Conservation (phyloP, 2,797 vertebrate genomes). For the Coracias cyanogaster region DNA sequence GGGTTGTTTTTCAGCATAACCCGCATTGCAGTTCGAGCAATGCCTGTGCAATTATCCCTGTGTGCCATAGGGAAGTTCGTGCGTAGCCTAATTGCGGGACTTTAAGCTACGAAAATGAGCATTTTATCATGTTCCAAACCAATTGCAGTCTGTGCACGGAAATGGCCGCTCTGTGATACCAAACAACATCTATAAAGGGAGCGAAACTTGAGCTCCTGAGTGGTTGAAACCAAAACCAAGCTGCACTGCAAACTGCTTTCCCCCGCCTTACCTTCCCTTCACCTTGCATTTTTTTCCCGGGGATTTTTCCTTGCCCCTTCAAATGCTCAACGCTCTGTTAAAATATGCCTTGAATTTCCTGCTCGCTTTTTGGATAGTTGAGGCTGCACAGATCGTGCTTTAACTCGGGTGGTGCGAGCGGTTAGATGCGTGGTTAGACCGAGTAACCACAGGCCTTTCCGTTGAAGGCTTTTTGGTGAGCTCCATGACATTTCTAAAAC, state of each 20-base stretch:
- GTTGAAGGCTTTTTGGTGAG: not conserved
- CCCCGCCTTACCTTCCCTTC: not conserved
- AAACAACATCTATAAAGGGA: not conserved
- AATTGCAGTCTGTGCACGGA: not conserved
- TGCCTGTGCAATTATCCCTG: not conserved
- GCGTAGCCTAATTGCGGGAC: not conserved
- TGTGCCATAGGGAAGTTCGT: fast-evolving
- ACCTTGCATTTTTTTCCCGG: not conserved
- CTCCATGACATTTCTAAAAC: not conserved
- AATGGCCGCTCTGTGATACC: not conserved
- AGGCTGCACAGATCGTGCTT: too few relatives aligned
- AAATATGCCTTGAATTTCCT: not conserved
- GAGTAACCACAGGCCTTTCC: not conserved
- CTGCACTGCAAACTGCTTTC: not conserved
- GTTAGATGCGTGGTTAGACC: not conserved
- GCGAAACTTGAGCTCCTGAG: not conserved
- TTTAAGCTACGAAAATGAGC: not conserved
- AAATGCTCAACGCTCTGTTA: not conserved
- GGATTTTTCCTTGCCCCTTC: not conserved
- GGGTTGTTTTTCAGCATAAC: too few relatives aligned
- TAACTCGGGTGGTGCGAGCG: not conserved
- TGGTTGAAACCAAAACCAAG: not conserved
- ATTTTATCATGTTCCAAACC: not conserved
- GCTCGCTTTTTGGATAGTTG: not conserved
- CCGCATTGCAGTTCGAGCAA: fast-evolving